These are phyloP conservation scores for Micromussa lordhowensis DNA, from an alignment of 92 coral and sea anemone species.

Conservation along the genomic window DNA sequence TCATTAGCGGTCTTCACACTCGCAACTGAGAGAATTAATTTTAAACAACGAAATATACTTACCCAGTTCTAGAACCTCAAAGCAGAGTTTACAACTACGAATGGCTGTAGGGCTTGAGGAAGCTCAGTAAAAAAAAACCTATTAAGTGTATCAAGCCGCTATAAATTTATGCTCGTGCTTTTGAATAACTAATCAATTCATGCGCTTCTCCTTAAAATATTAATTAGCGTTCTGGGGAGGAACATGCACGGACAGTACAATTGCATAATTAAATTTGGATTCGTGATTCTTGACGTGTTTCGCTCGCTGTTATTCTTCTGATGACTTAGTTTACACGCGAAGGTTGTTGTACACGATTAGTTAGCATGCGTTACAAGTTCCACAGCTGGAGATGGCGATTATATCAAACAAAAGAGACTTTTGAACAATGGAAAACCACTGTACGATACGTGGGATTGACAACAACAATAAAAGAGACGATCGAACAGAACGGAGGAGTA, in stretches of 20 bases:
- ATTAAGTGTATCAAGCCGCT: slow-evolving; percentile 13
- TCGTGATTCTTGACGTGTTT: not conserved
- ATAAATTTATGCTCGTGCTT: slow-evolving; percentile 28
- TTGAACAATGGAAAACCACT: not conserved
- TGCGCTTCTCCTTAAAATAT: slow-evolving; percentile 16
- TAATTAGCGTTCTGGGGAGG: slow-evolving; percentile 14
- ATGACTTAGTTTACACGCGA: not conserved
- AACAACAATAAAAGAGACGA: not conserved
- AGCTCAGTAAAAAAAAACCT: not conserved
- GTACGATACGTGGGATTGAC: slow-evolving; percentile 6
- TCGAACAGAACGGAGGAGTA: not conserved
- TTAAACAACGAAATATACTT: not conserved
- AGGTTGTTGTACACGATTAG: slow-evolving; percentile 7
- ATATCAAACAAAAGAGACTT: not conserved
- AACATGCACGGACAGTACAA: not conserved
- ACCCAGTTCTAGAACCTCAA: not conserved
- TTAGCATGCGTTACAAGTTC: not conserved
- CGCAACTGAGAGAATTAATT: not conserved
- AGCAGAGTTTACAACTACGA: not conserved
- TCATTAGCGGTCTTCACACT: not conserved
- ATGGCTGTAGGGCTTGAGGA: not conserved
- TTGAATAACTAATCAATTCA: slow-evolving; percentile 30
- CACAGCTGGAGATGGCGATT: slow-evolving; percentile 5
- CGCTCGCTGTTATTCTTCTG: not conserved
- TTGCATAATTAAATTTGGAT: slow-evolving; percentile 3